Evolutionary conservation across 2,113 vertebrate species (phyloP).

Genomic region (Ceyx margarethae): DNA sequence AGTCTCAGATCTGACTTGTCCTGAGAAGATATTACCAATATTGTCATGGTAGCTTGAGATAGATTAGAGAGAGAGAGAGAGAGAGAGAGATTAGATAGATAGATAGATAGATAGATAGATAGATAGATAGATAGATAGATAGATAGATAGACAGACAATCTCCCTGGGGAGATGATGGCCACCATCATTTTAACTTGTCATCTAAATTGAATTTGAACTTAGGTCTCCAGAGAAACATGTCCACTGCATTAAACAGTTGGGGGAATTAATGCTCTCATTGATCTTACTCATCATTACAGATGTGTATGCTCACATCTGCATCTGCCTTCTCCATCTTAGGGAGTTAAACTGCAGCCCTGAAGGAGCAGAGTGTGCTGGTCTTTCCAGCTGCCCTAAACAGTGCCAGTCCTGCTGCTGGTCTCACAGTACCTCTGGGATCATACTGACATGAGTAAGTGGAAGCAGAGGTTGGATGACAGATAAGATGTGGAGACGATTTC

Average conservation of each 20-base stretch:
- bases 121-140: too few relatives aligned
- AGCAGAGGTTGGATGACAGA: background rate
- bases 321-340: background rate
- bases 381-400: background rate
- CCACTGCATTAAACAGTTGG: slow-evolving; percentile 55
- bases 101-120: background rate
- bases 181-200: slow-evolving; percentile 26
- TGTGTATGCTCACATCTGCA: background rate
- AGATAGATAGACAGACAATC: background rate
- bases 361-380: background rate
- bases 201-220: slow-evolving; percentile 55
- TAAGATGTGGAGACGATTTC: background rate
- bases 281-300: slow-evolving; percentile 2
- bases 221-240: slow-evolving; percentile 22
- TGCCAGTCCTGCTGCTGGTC: background rate
- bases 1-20: background rate
- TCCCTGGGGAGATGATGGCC: background rate
- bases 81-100: background rate
- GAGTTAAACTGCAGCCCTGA: background rate
- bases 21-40: slow-evolving; percentile 36
- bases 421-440: background rate
- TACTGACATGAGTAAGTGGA: background rate
- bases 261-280: slow-evolving; percentile 10
- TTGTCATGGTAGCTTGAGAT: background rate
- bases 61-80: background rate